Conservation (phyloP, 1,140 invertebrate species). For the Mizuhopecten yessoensis region DNA sequence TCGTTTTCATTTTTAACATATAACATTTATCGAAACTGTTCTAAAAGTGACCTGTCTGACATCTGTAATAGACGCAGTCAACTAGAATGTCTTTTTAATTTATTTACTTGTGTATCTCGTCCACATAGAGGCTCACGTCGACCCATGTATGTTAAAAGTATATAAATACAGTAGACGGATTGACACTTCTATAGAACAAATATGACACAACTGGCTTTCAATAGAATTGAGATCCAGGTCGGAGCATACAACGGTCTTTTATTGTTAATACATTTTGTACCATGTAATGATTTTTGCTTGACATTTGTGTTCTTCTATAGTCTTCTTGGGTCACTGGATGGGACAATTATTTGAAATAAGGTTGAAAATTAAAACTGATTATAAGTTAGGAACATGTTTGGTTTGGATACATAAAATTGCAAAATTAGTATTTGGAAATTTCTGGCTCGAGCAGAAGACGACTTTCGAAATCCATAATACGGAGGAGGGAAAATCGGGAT, state of each 20-base stretch:
- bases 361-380: too few relatives aligned
- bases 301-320: too few relatives aligned
- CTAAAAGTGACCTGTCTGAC: neutral
- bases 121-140: neutral
- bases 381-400: too few relatives aligned
- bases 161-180: neutral
- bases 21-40: conserved; percentile 17
- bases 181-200: neutral
- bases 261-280: neutral
- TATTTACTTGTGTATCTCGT: neutral
- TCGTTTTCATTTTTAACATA: conserved; percentile 10
- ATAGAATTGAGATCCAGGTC: neutral
- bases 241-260: neutral
- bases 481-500: too few relatives aligned
- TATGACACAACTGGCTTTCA: neutral
- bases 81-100: neutral
- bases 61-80: neutral
- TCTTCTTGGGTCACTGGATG: too few relatives aligned
- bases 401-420: too few relatives aligned
- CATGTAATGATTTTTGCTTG: too few relatives aligned
- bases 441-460: too few relatives aligned
- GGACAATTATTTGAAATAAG: too few relatives aligned
- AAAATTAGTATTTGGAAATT: too few relatives aligned
- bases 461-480: too few relatives aligned
- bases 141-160: neutral